These are phyloP conservation scores for Acleris holmiana DNA, from an alignment of 2,888 invertebrate genomes.

Conservation along the genomic window DNA sequence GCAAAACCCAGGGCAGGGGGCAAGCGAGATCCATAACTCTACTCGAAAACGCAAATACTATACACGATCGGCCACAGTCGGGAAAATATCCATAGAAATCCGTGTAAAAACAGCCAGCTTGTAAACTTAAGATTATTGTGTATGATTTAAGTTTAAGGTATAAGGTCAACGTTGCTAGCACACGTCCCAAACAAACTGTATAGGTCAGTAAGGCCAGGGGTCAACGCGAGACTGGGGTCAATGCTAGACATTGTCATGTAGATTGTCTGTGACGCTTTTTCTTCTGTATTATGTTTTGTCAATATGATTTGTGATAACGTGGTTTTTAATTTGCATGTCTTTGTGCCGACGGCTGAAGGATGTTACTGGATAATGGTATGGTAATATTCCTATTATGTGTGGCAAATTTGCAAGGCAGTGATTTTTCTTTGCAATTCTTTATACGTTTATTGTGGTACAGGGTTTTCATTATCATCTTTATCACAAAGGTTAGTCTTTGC, in stretches of 20 bases:
- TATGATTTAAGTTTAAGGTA: slow-evolving; percentile 34
- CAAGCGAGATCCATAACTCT: slow-evolving; percentile 74
- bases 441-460: too few relatives aligned
- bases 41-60: slow-evolving; percentile 52
- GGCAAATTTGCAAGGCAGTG: neutral
- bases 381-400: neutral
- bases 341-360: neutral
- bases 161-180: slow-evolving; percentile 57
- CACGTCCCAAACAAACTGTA: slow-evolving; percentile 70
- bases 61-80: slow-evolving; percentile 53
- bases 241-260: slow-evolving; percentile 74
- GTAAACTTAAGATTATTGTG: slow-evolving; percentile 39
- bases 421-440: neutral
- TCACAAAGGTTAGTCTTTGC: too few relatives aligned
- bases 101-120: slow-evolving; percentile 39
- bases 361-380: neutral
- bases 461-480: too few relatives aligned
- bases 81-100: slow-evolving; percentile 27
- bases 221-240: slow-evolving; percentile 65
- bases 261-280: slow-evolving; percentile 49
- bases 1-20: slow-evolving; percentile 70
- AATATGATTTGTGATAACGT: slow-evolving; percentile 26
- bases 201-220: slow-evolving; percentile 66
- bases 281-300: slow-evolving; percentile 34
- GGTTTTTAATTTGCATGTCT: slow-evolving; percentile 11